Percentiles rank a stretch among this genome's conserved stretches.
These are phyloP conservation scores for Heterodera carotae DNA, from an alignment of 1,140 invertebrate genomes.

Conservation along the genomic window DNA sequence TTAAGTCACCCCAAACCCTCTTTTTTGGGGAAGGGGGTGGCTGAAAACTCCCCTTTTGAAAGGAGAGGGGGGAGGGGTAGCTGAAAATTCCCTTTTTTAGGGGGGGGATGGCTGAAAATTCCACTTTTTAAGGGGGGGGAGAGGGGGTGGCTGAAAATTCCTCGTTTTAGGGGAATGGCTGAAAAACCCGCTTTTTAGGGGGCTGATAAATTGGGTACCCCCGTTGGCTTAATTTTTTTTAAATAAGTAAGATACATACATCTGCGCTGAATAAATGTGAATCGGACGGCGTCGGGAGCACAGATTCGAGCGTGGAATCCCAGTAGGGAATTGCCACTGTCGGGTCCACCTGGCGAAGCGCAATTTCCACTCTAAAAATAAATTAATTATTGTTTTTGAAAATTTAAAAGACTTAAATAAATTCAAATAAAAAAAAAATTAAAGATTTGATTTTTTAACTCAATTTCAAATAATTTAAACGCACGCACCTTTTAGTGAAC, in stretches of 20 bases:
- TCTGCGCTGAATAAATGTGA: constrained; percentile 22
- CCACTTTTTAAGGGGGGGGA: too few relatives aligned
- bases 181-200: too few relatives aligned
- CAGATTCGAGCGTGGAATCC: constrained; percentile 35
- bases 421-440: background rate
- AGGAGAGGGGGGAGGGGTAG: too few relatives aligned
- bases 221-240: too few relatives aligned
- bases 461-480: background rate
- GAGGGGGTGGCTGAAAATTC: too few relatives aligned
- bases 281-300: constrained; percentile 19
- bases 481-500: constrained; percentile 47
- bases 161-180: too few relatives aligned
- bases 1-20: too few relatives aligned
- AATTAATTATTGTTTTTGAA: constrained; percentile 10
- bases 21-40: too few relatives aligned
- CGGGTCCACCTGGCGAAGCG: constrained; percentile 50
- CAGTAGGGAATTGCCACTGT: constrained; percentile 48
- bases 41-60: too few relatives aligned
- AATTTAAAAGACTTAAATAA: background rate
- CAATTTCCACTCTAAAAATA: constrained; percentile 47
- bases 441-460: background rate
- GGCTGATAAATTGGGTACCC: too few relatives aligned
- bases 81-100: too few relatives aligned
- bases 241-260: background rate
- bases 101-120: too few relatives aligned